Evolutionary conservation across 2,888 invertebrate species (phyloP).

Genomic region (Beris chalybata): DNA sequence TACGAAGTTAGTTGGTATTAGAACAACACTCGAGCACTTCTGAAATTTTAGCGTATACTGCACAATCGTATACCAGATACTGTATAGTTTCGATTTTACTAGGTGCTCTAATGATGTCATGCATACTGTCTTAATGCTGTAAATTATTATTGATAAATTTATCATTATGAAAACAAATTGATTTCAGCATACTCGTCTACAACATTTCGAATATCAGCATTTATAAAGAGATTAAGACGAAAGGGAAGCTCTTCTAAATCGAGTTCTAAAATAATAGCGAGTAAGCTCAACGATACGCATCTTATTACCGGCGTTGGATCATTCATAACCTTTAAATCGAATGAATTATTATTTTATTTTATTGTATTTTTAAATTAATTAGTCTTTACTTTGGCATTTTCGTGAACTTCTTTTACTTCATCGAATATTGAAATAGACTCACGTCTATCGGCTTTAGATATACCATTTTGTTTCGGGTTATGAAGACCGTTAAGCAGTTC

Average conservation of each 20-base stretch:
- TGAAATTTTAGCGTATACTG: constrained; percentile 51
- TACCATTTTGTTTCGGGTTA: background rate
- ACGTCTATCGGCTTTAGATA: constrained; percentile 42
- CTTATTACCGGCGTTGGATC: constrained; percentile 47
- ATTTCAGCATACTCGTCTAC: constrained; percentile 3
- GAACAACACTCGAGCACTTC: constrained; percentile 42
- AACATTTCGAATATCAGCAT: background rate
- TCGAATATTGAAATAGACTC: constrained; percentile 54
- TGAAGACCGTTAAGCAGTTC: background rate
- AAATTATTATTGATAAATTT: constrained; percentile 28
- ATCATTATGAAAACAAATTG: background rate
- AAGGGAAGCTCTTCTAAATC: constrained; percentile 43
- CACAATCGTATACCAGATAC: constrained; percentile 50
- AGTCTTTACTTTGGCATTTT: constrained; percentile 41
- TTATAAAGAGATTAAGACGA: constrained; percentile 19
- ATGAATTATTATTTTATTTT: constrained; percentile 4
- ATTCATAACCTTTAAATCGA: constrained; percentile 39
- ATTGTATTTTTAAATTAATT: no score
- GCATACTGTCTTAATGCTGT: constrained; percentile 46
- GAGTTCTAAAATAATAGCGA: constrained; percentile 46
- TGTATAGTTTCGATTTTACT: constrained; percentile 51
- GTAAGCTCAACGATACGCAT: constrained; percentile 49
- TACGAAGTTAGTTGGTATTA: constrained; percentile 47
- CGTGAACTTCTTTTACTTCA: constrained; percentile 40
- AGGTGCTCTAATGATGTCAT: constrained; percentile 49